Conservation (phyloP, 2,888 invertebrate species). For the Metellina segmentata region DNA sequence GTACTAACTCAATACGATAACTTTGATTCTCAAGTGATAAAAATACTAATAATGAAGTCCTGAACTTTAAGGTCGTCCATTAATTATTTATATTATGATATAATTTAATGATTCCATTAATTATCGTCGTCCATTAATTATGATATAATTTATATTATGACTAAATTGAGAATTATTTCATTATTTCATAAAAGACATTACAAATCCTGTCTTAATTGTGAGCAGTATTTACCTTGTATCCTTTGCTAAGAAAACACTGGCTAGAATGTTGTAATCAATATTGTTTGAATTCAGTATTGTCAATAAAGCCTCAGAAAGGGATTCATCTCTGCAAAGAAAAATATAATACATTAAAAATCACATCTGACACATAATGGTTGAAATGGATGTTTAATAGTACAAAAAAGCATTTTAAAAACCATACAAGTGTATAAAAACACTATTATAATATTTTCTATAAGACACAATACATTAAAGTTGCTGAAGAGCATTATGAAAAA, state of each 20-base stretch:
- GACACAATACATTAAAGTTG: background rate
- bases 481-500: background rate
- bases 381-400: background rate
- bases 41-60: background rate
- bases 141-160: background rate
- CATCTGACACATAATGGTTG: background rate
- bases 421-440: too few species aligned
- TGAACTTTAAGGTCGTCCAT: background rate
- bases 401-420: too few species aligned
- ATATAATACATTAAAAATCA: too few species aligned
- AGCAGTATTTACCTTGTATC: conserved; percentile 86
- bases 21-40: too few species aligned
- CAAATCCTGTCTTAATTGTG: background rate
- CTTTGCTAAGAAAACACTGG: conserved; percentile 90
- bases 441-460: background rate
- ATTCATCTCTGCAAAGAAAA: conserved; percentile 83
- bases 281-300: conserved; percentile 87
- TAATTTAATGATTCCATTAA: too few species aligned
- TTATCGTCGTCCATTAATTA: too few species aligned
- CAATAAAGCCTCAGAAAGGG: conserved; percentile 86
- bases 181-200: background rate
- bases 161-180: too few species aligned
- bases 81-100: too few species aligned
- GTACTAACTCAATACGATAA: too few species aligned
- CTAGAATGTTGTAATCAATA: conserved; percentile 87